Evolutionary conservation across 1,140 invertebrate genomes (phyloP).

Genomic region (Achroia grisella): DNA sequence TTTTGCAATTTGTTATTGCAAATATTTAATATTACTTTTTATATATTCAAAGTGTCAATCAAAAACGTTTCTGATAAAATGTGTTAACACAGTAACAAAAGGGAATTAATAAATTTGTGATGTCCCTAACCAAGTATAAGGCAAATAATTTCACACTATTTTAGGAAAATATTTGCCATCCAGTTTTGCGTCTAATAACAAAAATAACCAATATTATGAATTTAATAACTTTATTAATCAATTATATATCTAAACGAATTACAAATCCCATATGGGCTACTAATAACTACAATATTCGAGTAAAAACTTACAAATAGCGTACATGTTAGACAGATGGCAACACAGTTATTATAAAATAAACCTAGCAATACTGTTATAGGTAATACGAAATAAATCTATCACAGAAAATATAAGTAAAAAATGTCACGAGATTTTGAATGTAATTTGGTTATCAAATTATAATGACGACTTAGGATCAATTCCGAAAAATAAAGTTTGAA

Average conservation of each 20-base stretch:
- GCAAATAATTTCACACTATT: conserved; percentile 17
- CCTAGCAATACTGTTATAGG: conserved; percentile 33
- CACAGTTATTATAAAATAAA: conserved; percentile 19
- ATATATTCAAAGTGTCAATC: conserved; percentile 67
- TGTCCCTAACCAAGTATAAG: conserved; percentile 42
- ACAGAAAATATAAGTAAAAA: conserved; percentile 36
- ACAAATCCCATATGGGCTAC: conserved; percentile 20
- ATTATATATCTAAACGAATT: conserved; percentile 14
- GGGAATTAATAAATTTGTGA: conserved; percentile 28
- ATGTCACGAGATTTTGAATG: conserved; percentile 1
- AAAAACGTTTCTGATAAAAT: conserved; percentile 29
- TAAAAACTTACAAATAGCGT: conserved; percentile 27
- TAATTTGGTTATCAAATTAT: background rate
- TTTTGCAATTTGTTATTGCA: too few species aligned
- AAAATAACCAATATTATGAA: conserved; percentile 8
- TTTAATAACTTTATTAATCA: conserved; percentile 15
- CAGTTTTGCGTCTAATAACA: background rate
- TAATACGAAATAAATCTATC: conserved; percentile 41
- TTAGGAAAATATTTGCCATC: conserved; percentile 2
- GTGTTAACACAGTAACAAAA: conserved; percentile 53
- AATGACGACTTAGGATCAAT: too few species aligned
- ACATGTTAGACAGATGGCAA: conserved; percentile 35
- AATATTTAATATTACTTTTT: too few species aligned
- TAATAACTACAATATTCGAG: conserved; percentile 22
- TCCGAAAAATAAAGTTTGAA: too few species aligned